Evolutionary conservation across 2,113 vertebrate genomes (phyloP).

Genomic region (Elaphurus davidianus): DNA sequence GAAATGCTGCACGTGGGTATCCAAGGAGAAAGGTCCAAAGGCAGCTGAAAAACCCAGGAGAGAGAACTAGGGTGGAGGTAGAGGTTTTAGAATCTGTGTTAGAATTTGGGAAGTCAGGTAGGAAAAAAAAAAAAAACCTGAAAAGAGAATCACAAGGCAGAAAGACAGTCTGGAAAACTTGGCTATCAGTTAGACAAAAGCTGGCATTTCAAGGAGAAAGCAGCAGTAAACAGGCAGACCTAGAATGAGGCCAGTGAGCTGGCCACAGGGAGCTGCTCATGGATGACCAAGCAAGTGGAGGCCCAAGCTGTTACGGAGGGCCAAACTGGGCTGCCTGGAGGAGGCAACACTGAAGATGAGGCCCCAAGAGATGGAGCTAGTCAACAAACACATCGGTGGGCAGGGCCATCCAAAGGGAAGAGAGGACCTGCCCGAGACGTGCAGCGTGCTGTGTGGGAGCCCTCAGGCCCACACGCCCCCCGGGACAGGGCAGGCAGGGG

Average conservation of each 20-base stretch:
- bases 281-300: neutral
- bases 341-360: neutral
- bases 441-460: rapidly evolving
- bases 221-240: neutral
- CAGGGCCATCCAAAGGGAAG: neutral
- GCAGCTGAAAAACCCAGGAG: neutral
- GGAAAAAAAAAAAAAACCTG: rapidly evolving
- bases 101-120: neutral
- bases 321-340: neutral
- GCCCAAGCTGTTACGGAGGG: neutral
- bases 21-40: neutral
- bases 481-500: neutral
- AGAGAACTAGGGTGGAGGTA: rapidly evolving
- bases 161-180: neutral
- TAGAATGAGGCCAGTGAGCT: neutral
- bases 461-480: neutral
- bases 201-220: neutral
- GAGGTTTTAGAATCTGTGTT: neutral
- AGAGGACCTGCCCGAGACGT: rapidly evolving
- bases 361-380: rapidly evolving
- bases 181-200: neutral
- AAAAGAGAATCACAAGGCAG: neutral
- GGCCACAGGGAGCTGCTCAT: neutral
- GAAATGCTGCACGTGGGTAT: neutral
- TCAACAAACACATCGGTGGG: neutral